These are phyloP conservation scores for Orius laevigatus DNA, from an alignment of 1,140 invertebrate genomes.

Conservation along the genomic window DNA sequence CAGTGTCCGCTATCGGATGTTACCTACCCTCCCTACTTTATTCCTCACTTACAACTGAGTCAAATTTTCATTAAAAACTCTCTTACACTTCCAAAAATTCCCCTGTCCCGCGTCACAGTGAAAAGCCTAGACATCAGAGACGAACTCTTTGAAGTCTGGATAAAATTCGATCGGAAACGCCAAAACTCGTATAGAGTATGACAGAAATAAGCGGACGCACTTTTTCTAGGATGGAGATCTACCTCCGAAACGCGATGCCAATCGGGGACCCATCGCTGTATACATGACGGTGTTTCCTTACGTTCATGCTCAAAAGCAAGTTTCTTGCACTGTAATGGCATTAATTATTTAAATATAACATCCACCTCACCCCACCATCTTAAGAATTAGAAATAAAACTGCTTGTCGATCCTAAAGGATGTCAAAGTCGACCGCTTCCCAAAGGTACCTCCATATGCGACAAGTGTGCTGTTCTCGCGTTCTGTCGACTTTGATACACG, in stretches of 20 bases:
- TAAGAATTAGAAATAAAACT: slow-evolving; percentile 76
- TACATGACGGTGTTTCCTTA: slow-evolving; percentile 98
- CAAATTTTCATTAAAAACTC: not conserved
- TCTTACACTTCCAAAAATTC: slow-evolving; percentile 27
- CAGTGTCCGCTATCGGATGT: slow-evolving; percentile 65
- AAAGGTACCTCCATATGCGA: slow-evolving; percentile 82
- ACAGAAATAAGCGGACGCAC: slow-evolving; percentile 80
- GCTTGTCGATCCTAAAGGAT: slow-evolving; percentile 69
- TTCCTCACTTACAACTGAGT: slow-evolving; percentile 33
- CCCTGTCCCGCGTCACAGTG: slow-evolving; percentile 87
- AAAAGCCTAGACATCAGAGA: slow-evolving; percentile 66
- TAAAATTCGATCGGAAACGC: slow-evolving; percentile 62
- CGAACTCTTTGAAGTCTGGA: slow-evolving; percentile 85
- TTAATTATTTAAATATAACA: no score
- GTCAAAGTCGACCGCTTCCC: slow-evolving; percentile 87
- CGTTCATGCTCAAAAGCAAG: slow-evolving; percentile 73
- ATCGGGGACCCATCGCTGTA: slow-evolving; percentile 81
- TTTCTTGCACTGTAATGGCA: slow-evolving; percentile 54
- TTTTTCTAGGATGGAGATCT: slow-evolving; percentile 71
- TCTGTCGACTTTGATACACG: slow-evolving; percentile 85
- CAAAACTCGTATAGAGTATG: slow-evolving; percentile 67
- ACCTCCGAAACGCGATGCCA: slow-evolving; percentile 93
- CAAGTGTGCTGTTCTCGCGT: slow-evolving; percentile 84
- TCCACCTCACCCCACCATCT: slow-evolving; percentile 53
- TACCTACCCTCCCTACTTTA: slow-evolving; percentile 50